phyloP scores from a whole-genome alignment of 2,888 invertebrate species.

The Smittia aterrima region DNA sequence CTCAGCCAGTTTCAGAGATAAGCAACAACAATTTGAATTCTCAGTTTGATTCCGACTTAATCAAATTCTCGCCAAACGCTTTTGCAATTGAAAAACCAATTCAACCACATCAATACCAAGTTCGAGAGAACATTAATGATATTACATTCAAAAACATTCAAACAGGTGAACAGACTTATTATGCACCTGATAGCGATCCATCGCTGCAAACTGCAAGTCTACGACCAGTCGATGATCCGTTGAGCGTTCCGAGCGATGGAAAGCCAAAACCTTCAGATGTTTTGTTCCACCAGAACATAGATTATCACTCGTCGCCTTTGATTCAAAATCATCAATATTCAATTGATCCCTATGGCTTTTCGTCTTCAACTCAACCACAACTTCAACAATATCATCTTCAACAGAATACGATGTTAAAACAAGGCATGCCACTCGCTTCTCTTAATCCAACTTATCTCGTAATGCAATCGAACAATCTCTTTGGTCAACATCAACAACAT shows the following conservation, averaged over 20 bases:
- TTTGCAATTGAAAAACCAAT: background rate
- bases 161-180: conserved; percentile 52
- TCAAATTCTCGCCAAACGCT: background rate
- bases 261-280: conserved; percentile 51
- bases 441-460: conserved; percentile 53
- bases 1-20: conserved; percentile 51
- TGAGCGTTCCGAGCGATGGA: conserved; percentile 54
- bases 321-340: conserved; percentile 52
- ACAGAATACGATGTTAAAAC: conserved; percentile 48
- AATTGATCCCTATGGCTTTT: conserved; percentile 52
- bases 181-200: conserved; percentile 57
- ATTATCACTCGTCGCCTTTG: conserved; percentile 23
- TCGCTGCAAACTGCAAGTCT: conserved; percentile 53
- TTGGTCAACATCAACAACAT: conserved; percentile 50
- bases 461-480: conserved; percentile 53
- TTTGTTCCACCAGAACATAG: conserved; percentile 26
- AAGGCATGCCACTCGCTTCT: conserved; percentile 49
- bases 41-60: conserved; percentile 42
- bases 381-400: conserved; percentile 50
- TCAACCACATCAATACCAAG: conserved; percentile 55
- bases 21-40: conserved; percentile 47
- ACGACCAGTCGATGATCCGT: conserved; percentile 52
- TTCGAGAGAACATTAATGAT: conserved; percentile 57
- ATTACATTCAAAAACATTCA: conserved; percentile 51
- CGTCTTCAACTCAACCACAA: conserved; percentile 54